phyloP scores from a whole-genome alignment of 2,888 invertebrate genomes.

The Xestoiulus laeticollis region DNA sequence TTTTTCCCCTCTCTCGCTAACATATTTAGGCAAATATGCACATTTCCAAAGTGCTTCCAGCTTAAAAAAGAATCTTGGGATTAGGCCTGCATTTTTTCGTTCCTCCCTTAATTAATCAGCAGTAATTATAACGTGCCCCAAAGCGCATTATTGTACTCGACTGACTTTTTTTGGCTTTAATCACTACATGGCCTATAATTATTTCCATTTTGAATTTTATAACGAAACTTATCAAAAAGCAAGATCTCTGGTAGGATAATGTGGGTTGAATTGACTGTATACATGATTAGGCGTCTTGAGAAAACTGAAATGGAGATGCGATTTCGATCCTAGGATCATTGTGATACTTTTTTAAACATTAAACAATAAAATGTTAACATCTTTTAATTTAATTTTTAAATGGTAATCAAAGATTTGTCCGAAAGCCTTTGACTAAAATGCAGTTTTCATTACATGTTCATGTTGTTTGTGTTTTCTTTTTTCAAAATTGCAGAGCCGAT shows the following conservation, averaged over 20 bases:
- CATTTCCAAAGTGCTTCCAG: neutral
- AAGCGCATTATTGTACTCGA: conserved; percentile 22
- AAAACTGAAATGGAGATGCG: neutral
- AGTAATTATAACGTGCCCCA: conserved; percentile 31
- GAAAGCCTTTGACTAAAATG: too few relatives aligned
- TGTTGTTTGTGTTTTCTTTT: too few relatives aligned
- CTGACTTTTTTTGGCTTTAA: neutral
- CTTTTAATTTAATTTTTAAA: too few relatives aligned
- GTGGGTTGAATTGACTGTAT: neutral
- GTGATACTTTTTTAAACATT: too few relatives aligned
- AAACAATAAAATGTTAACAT: too few relatives aligned
- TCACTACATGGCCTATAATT: conserved; percentile 29
- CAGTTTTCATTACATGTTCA: too few relatives aligned
- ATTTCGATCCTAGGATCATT: too few relatives aligned
- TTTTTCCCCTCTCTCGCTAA: neutral
- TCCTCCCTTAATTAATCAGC: conserved; percentile 19
- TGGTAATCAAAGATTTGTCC: too few relatives aligned
- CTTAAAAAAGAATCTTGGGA: neutral
- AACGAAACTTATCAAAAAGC: conserved; percentile 7
- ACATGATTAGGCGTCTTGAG: neutral
- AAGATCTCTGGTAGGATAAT: neutral
- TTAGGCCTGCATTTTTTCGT: neutral
- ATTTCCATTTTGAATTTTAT: neutral
- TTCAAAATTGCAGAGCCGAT: too few relatives aligned
- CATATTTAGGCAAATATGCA: neutral